Conservation (phyloP, 2,797 vertebrate species). For the Spondyliosoma cantharus region DNA sequence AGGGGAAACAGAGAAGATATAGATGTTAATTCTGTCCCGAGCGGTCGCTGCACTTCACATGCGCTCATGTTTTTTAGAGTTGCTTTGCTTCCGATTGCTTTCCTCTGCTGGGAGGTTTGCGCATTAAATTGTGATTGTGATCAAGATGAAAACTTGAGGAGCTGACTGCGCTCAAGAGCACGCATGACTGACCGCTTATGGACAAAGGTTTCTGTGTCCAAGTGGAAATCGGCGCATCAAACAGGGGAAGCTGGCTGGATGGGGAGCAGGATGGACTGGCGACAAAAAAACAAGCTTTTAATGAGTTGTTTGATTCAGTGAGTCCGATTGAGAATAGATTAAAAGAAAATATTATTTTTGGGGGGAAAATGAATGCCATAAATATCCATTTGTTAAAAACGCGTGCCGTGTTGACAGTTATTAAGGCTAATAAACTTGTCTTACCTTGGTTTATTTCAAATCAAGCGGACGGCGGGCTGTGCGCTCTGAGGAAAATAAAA, state of each 20-base stretch:
- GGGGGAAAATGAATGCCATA: background rate
- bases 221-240: background rate
- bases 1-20: background rate
- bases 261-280: background rate
- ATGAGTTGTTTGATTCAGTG: background rate
- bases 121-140: background rate
- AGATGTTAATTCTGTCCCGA: background rate
- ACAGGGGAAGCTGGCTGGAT: background rate
- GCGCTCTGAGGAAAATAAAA: constrained; percentile 26
- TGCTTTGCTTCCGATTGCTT: background rate
- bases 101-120: background rate
- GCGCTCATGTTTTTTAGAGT: no score
- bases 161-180: background rate
- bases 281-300: no score
- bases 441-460: constrained; percentile 65
- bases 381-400: no score
- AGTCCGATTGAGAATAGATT: background rate
- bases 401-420: background rate
- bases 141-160: background rate
- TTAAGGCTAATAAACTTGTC: background rate
- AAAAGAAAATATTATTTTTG: background rate
- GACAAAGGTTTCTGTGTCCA: constrained; percentile 47
- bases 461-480: constrained; percentile 12
- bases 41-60: background rate
- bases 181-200: constrained; percentile 24